These are phyloP conservation scores for Hestina assimilis DNA, from an alignment of 1,140 invertebrate genomes.

Conservation along the genomic window DNA sequence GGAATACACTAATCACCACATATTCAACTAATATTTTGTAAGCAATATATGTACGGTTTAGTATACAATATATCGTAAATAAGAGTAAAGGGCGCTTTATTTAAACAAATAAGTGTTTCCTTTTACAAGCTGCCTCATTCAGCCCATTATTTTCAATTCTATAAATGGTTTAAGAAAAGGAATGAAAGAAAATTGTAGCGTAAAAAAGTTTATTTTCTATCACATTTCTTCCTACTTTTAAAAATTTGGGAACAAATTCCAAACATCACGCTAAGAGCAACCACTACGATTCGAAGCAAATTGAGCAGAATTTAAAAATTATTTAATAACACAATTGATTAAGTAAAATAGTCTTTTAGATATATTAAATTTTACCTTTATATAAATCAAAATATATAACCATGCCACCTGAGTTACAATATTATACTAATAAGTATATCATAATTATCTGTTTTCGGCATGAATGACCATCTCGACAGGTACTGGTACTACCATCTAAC, in stretches of 20 bases:
- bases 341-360: background rate
- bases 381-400: background rate
- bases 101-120: too few species aligned
- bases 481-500: too few species aligned
- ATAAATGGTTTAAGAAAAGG: too few species aligned
- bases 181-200: slow-evolving; percentile 45
- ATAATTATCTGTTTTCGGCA: too few species aligned
- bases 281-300: slow-evolving; percentile 65
- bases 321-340: too few species aligned
- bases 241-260: slow-evolving; percentile 67
- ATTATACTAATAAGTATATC: too few species aligned
- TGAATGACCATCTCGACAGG: too few species aligned
- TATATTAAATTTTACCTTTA: background rate
- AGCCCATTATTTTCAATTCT: too few species aligned
- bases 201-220: slow-evolving; percentile 77
- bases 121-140: too few species aligned
- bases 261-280: slow-evolving; percentile 57
- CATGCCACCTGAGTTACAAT: too few species aligned
- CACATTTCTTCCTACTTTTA: slow-evolving; percentile 71
- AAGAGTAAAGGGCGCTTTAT: too few species aligned
- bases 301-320: slow-evolving; percentile 3
- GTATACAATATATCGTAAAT: background rate
- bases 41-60: background rate
- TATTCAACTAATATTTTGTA: too few species aligned
- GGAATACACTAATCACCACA: slow-evolving; percentile 27